Evolutionary conservation across 2,797 vertebrate species (phyloP).

Genomic region (Eulemur mongoz): DNA sequence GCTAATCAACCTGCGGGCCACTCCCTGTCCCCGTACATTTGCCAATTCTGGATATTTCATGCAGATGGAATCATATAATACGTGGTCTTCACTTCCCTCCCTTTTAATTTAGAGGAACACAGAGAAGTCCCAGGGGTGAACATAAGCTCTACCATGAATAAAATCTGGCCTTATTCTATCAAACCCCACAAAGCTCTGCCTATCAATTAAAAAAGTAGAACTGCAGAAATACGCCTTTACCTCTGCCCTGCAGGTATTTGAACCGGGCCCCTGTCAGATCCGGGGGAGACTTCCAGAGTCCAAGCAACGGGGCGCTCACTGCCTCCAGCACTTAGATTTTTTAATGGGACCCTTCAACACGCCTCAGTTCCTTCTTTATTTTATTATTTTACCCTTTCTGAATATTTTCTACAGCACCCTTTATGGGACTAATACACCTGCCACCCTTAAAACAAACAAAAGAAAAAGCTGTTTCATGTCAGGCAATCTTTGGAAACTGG

Average conservation of each 20-base stretch:
- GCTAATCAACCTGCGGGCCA: fast-evolving
- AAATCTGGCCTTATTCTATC: not conserved
- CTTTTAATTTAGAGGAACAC: not conserved
- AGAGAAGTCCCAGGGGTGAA: not conserved
- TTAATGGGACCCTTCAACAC: not conserved
- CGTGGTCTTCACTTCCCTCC: fast-evolving
- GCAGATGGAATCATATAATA: fast-evolving
- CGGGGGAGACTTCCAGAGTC: not conserved
- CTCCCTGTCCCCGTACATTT: fast-evolving
- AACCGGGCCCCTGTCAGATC: not conserved
- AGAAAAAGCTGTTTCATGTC: too few species aligned
- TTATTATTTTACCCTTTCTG: not conserved
- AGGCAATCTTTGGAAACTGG: not conserved
- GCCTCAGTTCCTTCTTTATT: fast-evolving
- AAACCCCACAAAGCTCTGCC: not conserved
- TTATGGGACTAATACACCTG: too few species aligned
- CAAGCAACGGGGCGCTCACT: fast-evolving
- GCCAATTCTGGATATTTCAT: fast-evolving
- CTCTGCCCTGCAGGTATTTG: not conserved
- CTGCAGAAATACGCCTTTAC: not conserved
- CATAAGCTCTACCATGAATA: fast-evolving
- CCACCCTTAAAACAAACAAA: too few species aligned
- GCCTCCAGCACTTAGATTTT: not conserved
- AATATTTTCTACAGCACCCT: fast-evolving
- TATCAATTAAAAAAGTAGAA: not conserved